phyloP scores from a whole-genome alignment of 92 coral and sea anemone genomes.

The Paramuricea clavata region DNA sequence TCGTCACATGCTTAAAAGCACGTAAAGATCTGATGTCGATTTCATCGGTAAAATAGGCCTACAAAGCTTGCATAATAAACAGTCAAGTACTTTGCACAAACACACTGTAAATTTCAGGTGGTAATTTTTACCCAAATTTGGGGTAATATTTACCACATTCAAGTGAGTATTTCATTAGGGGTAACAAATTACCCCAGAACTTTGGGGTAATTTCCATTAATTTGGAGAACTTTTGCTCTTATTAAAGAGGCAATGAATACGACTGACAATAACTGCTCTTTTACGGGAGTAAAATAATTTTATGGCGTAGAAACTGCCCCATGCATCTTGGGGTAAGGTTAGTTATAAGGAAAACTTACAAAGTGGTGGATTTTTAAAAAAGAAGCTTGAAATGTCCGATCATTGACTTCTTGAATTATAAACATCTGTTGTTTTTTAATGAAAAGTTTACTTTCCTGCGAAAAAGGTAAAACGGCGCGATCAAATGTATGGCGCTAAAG shows the following conservation, averaged over 20 bases:
- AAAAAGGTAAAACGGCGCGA: too few species aligned
- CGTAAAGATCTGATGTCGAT: too few species aligned
- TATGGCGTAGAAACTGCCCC: neutral
- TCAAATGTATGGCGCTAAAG: too few species aligned
- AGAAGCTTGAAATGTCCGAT: neutral
- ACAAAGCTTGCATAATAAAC: too few species aligned
- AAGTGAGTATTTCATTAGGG: neutral
- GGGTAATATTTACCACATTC: neutral
- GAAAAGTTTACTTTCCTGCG: too few species aligned
- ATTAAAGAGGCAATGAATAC: neutral
- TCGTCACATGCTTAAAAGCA: too few species aligned
- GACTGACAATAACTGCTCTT: neutral
- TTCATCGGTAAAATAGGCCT: too few species aligned
- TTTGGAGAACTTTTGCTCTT: neutral
- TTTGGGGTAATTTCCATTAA: neutral
- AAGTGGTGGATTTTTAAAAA: neutral
- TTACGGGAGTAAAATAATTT: neutral
- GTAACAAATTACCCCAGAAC: neutral
- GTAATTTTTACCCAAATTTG: neutral
- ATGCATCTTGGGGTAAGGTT: neutral
- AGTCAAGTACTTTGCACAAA: too few species aligned
- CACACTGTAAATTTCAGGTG: neutral
- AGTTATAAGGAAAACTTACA: neutral
- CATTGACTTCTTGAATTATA: too few species aligned
- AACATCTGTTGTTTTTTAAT: too few species aligned